These are phyloP conservation scores for Bubalus kerabau DNA, from an alignment of 2,113 vertebrate genomes.

Conservation along the genomic window DNA sequence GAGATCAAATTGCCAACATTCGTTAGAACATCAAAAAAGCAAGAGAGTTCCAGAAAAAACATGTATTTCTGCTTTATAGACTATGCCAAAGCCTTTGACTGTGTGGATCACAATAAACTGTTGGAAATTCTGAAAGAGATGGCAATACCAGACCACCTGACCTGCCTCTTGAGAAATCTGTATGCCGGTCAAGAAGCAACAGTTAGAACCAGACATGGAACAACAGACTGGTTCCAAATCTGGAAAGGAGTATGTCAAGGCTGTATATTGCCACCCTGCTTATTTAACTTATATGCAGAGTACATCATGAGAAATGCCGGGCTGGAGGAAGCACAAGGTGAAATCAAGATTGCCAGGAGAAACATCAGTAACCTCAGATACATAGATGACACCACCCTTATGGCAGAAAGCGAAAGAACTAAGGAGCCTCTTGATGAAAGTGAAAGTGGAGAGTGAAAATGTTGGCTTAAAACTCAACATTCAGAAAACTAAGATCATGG, in stretches of 20 bases:
- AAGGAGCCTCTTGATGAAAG: not conserved
- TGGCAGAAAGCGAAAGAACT: not conserved
- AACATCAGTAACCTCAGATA: not conserved
- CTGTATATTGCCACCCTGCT: not conserved
- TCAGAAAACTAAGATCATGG: not conserved
- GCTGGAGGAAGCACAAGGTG: not conserved
- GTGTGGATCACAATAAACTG: not conserved
- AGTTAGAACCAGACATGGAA: not conserved
- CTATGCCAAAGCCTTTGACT: not conserved
- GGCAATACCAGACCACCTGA: not conserved
- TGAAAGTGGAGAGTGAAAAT: not conserved
- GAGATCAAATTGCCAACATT: not conserved
- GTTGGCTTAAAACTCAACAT: not conserved
- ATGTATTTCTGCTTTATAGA: not conserved
- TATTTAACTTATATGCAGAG: not conserved
- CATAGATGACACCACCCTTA: not conserved
- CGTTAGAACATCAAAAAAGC: rapidly evolving
- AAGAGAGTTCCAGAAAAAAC: not conserved
- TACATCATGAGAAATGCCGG: not conserved
- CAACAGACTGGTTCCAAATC: not conserved
- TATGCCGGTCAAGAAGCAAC: not conserved
- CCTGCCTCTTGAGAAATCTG: not conserved
- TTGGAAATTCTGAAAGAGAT: not conserved
- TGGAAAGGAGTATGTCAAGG: not conserved
- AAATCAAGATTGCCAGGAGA: not conserved